These are phyloP conservation scores for Melieria crassipennis DNA, from an alignment of 2,888 invertebrate genomes.

Conservation along the genomic window DNA sequence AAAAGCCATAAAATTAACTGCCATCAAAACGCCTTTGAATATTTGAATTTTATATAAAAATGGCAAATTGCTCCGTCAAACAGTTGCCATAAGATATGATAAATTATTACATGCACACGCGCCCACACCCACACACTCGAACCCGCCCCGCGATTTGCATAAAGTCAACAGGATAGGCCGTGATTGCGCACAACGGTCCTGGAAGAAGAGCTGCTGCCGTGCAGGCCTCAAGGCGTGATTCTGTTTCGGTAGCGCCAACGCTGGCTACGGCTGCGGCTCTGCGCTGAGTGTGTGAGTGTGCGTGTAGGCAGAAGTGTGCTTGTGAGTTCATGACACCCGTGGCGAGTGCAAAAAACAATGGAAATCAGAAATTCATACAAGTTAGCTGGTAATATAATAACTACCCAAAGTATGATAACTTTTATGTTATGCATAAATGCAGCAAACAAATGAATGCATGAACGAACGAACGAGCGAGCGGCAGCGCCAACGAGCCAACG, in stretches of 20 bases:
- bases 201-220: neutral
- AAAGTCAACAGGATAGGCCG: too few species aligned
- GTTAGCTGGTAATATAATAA: too few species aligned
- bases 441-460: too few species aligned
- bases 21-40: neutral
- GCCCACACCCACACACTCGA: neutral
- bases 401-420: too few species aligned
- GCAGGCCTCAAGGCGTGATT: neutral
- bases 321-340: neutral
- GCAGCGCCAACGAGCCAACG: too few species aligned
- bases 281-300: neutral
- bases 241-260: neutral
- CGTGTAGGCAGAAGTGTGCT: neutral
- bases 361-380: too few species aligned
- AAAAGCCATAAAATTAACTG: slow-evolving; percentile 5
- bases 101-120: neutral
- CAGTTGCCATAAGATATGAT: slow-evolving; percentile 4
- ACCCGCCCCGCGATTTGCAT: too few species aligned
- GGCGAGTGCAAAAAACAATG: too few species aligned
- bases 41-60: too few species aligned
- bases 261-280: neutral
- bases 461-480: too few species aligned
- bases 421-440: too few species aligned
- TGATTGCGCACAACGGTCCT: neutral
- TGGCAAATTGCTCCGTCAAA: neutral